Conservation (phyloP, 2,113 vertebrate genomes). For the Oncorhynchus mykiss region DNA sequence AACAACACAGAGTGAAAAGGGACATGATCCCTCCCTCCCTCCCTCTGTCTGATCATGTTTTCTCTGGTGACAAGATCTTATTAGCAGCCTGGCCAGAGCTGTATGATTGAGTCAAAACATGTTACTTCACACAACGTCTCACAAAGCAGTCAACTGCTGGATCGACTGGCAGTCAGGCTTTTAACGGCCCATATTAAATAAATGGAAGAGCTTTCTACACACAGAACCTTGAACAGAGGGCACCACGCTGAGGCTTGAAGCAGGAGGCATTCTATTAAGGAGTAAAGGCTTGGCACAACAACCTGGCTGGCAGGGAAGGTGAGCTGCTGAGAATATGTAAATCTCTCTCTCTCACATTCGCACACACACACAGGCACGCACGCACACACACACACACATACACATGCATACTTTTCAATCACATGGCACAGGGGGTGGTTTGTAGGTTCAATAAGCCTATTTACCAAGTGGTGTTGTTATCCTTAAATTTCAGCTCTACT, state of each 20-base stretch:
- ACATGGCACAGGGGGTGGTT: no score
- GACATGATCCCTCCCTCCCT: background rate
- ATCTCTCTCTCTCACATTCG: background rate
- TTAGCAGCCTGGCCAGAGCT: conserved; percentile 20
- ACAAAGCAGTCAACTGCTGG: background rate
- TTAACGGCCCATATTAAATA: conserved; percentile 17
- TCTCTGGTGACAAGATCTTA: conserved; percentile 14
- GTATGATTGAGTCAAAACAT: conserved; percentile 7
- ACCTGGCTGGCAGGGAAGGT: no score
- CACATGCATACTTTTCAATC: no score
- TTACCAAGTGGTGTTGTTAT: no score
- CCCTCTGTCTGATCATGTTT: conserved; percentile 15
- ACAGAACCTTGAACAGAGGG: background rate
- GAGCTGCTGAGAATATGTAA: no score
- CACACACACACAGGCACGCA: background rate
- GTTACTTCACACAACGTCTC: conserved; percentile 26
- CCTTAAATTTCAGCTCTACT: no score
- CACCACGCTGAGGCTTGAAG: background rate
- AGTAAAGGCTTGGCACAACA: no score
- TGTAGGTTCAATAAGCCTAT: no score
- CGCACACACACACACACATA: conserved; percentile 3
- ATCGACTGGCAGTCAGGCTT: background rate
- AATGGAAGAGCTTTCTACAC: background rate
- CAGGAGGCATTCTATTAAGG: no score
- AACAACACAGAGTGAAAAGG: background rate